Conservation (phyloP, 1,140 invertebrate genomes). For the Armadillidium nasatum region DNA sequence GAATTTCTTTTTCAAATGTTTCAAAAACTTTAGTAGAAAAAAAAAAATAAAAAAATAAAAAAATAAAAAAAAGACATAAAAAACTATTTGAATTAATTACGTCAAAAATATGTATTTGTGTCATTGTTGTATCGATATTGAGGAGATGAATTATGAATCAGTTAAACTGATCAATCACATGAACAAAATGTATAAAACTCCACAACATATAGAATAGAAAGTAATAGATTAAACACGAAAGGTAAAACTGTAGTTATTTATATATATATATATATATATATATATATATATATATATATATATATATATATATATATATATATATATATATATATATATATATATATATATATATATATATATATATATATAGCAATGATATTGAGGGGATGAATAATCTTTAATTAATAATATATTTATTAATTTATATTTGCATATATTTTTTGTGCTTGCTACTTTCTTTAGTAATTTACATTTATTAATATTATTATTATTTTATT, state of each 20-base stretch:
- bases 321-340: conserved; percentile 2
- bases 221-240: not conserved
- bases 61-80: too few species aligned
- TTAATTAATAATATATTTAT: not conserved
- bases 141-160: not conserved
- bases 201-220: too few species aligned
- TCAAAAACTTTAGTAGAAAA: too few species aligned
- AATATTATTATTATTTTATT: too few species aligned
- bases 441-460: too few species aligned
- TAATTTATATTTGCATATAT: too few species aligned
- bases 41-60: too few species aligned
- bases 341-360: conserved; percentile 7
- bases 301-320: conserved; percentile 12
- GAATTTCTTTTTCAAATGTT: too few species aligned
- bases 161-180: too few species aligned
- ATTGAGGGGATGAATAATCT: too few species aligned
- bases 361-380: not conserved
- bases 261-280: conserved; percentile 15
- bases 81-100: not conserved
- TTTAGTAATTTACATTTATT: too few species aligned
- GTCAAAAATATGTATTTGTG: not conserved
- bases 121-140: not conserved
- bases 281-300: conserved; percentile 15
- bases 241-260: not conserved
- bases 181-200: too few species aligned